Evolutionary conservation across 2,113 vertebrate species (phyloP).

Genomic region (Piprites chloris): DNA sequence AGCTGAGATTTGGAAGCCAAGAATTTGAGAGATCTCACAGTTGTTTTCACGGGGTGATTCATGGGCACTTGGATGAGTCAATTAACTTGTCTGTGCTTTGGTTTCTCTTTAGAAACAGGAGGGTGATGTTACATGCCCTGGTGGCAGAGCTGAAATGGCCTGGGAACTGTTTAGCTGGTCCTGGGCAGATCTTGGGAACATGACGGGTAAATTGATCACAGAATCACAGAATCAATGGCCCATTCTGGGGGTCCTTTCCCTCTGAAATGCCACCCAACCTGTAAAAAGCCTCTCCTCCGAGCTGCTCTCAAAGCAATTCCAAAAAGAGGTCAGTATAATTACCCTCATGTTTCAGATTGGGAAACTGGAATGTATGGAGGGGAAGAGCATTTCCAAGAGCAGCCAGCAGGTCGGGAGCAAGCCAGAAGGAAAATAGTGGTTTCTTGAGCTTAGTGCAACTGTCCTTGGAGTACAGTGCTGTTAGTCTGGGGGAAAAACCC

Average conservation of each 20-base stretch:
- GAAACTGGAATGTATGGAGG: constrained; percentile 1
- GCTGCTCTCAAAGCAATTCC: constrained; percentile 11
- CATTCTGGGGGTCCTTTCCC: background rate
- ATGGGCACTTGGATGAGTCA: constrained; percentile 9
- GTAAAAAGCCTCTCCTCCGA: background rate
- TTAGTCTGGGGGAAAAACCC: background rate
- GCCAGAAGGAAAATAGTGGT: background rate
- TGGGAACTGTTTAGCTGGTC: background rate
- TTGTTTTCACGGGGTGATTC: constrained; percentile 49
- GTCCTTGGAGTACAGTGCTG: background rate
- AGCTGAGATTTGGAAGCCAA: constrained; percentile 29
- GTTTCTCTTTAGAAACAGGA: constrained; percentile 16
- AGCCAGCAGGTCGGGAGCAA: background rate
- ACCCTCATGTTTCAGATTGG: background rate
- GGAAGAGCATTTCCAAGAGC: constrained; percentile 10
- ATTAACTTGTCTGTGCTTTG: constrained; percentile 3
- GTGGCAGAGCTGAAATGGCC: background rate
- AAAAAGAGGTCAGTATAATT: constrained; percentile 46
- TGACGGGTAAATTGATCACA: background rate
- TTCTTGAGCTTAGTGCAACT: background rate
- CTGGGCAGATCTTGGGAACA: background rate
- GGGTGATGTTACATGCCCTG: background rate
- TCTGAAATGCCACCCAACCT: background rate
- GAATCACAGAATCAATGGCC: background rate
- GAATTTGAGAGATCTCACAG: constrained; percentile 1